phyloP scores from a whole-genome alignment of 2,797 vertebrate species.

The Enteromius paludinosus region DNA sequence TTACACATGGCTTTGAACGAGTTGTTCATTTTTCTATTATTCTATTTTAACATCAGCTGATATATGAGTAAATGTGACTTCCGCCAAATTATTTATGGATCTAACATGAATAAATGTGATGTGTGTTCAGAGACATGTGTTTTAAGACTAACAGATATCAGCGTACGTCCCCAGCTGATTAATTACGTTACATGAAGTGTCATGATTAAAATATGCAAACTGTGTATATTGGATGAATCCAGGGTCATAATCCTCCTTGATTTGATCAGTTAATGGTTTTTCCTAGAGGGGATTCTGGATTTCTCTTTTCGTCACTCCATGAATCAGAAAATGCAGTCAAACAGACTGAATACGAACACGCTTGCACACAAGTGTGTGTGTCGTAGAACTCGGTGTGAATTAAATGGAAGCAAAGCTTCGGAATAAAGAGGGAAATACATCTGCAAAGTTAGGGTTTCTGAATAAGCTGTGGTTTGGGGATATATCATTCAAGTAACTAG shows the following conservation, averaged over 20 bases:
- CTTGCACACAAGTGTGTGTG: too few relatives aligned
- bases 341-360: background rate
- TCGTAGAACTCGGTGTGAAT: background rate
- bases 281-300: background rate
- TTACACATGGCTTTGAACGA: background rate
- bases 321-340: background rate
- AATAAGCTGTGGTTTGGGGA: too few relatives aligned
- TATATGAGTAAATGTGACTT: slow-evolving; percentile 53
- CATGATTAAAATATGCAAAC: background rate
- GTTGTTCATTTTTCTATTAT: too few relatives aligned
- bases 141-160: too few relatives aligned
- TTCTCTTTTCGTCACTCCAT: background rate
- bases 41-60: too few relatives aligned
- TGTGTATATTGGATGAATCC: background rate
- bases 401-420: background rate
- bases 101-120: slow-evolving; percentile 56
- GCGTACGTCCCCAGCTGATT: too few relatives aligned
- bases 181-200: background rate
- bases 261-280: background rate
- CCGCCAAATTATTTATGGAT: slow-evolving; percentile 42
- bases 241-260: background rate
- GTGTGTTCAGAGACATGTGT: background rate
- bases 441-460: too few relatives aligned
- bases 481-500: too few relatives aligned
- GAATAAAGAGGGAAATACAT: background rate